These are phyloP conservation scores for Stenichneumon culpator DNA, from an alignment of 2,888 invertebrate genomes.

Conservation along the genomic window DNA sequence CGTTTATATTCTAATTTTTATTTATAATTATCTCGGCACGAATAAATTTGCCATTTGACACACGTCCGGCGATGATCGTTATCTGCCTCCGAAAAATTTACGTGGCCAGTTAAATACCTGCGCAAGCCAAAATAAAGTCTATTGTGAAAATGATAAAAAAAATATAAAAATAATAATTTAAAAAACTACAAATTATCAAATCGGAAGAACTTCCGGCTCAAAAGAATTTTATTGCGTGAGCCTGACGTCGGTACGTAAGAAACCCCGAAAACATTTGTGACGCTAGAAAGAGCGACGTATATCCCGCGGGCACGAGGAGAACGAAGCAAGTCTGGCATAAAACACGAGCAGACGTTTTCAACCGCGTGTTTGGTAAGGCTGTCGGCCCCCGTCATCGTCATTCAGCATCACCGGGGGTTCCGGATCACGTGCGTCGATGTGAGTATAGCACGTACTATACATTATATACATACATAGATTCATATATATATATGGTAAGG, in stretches of 20 bases:
- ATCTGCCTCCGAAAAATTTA: neutral
- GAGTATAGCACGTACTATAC: slow-evolving; percentile 64
- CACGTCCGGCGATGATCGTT: no score
- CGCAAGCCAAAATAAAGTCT: neutral
- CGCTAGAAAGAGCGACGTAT: slow-evolving; percentile 20
- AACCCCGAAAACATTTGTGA: slow-evolving; percentile 41
- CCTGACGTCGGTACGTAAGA: slow-evolving; percentile 37
- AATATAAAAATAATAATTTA: slow-evolving; percentile 3
- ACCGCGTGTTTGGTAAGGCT: slow-evolving; percentile 83
- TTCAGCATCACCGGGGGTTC: slow-evolving; percentile 76
- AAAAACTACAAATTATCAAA: slow-evolving; percentile 43
- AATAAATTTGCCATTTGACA: neutral
- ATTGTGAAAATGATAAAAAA: slow-evolving; percentile 43
- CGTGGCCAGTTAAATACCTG: no score
- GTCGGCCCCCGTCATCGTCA: slow-evolving; percentile 84
- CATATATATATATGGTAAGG: slow-evolving; percentile 35
- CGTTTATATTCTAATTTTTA: neutral
- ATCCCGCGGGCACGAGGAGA: slow-evolving; percentile 37
- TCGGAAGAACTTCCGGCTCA: slow-evolving; percentile 72
- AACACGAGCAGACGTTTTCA: slow-evolving; percentile 84
- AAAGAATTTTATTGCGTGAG: slow-evolving; percentile 59
- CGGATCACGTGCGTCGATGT: slow-evolving; percentile 72
- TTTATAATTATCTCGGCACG: neutral
- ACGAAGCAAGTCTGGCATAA: slow-evolving; percentile 80
- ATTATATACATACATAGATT: slow-evolving; percentile 7